Evolutionary conservation across 2,888 invertebrate species (phyloP), one percentile per base, ranked within the genome.

Genomic region (Agrilus mali): DNA sequence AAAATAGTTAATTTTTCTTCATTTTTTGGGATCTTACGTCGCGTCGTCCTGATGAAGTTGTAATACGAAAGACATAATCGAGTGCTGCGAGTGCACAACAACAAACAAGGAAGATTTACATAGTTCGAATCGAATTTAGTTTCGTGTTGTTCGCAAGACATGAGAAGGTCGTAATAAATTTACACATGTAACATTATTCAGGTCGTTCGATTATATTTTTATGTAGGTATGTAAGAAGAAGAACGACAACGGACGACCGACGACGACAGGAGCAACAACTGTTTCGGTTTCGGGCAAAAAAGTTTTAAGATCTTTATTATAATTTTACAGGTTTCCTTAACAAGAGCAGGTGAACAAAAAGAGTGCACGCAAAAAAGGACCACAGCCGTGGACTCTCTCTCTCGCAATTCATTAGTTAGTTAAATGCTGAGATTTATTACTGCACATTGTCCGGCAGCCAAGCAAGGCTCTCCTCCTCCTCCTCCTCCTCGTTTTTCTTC

Each of bases 251-350:
- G 4, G 7, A 3, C 2, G 4, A 22, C 31, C 42, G 36, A 35
- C 15, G 8, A 3, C 2, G 17, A 17, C 22, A 22, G 22, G 4
- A 27, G 35, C 42, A 39, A 38, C 16, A 35, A 35, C 35, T 16
- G 35, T 35, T 34, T 16, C 14, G 35, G 35, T 27, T 27, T 27
- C 27, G 27, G 27, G 10, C 27, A 27, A 51, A 59, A 60, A 58
- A 59, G 55, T 52, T 47, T 50, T 58, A 60, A 60, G 59, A 59
- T 60, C 59, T 60, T 58, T 60, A 60, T 60, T 60, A 60, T 59
- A 60, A 60, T 60, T 60, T 60, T 55, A 57, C 55, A 53, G 56
- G 55, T 55, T 56, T 53, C 56, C 56, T 56, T 56, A 55, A 57
- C 56, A 56, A 57, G 58, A 54, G 49, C 50, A 50, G 50, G 39